Percentiles rank a stretch among this genome's conserved stretches.
These are phyloP conservation scores for Phalacrocorax carbo DNA, from an alignment of 2,113 vertebrate species.

Conservation along the genomic window DNA sequence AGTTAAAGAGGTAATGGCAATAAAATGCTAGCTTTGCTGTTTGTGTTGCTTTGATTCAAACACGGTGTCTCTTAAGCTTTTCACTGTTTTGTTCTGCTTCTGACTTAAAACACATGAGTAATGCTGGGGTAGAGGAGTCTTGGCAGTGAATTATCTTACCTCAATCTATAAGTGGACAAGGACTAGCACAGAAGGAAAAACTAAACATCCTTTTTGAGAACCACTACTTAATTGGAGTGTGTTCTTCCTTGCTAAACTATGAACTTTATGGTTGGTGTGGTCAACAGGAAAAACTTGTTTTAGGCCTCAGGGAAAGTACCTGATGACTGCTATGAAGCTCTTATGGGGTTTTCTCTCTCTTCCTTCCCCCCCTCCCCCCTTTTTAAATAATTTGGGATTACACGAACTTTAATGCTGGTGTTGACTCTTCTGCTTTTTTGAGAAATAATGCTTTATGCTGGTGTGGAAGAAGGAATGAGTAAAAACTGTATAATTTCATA, in stretches of 20 bases:
- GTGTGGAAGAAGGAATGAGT: neutral
- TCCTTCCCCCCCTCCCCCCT: too few relatives aligned
- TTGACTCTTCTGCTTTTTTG: neutral
- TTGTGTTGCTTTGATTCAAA: neutral
- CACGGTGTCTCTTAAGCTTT: neutral
- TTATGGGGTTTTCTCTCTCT: neutral
- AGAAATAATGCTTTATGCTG: neutral
- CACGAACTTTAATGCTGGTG: neutral
- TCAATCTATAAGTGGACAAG: neutral
- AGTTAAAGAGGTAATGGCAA: neutral
- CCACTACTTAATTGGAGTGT: neutral
- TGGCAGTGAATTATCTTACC: neutral
- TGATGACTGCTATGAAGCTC: neutral
- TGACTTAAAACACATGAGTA: conserved; percentile 8
- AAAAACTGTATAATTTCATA: neutral
- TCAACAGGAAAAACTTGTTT: conserved; percentile 53
- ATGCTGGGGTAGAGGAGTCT: neutral
- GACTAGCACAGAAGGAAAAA: neutral
- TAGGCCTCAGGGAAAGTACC: neutral
- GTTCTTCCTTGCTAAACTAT: neutral
- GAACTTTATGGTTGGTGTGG: conserved; percentile 7
- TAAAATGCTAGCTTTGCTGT: neutral
- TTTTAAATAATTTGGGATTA: neutral
- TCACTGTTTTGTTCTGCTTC: neutral
- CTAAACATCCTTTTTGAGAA: conserved; percentile 23